Evolutionary conservation across 2,888 invertebrate genomes (phyloP), one percentile per base, ranked within the genome.

Genomic region (Eucriotettix oculatus): DNA sequence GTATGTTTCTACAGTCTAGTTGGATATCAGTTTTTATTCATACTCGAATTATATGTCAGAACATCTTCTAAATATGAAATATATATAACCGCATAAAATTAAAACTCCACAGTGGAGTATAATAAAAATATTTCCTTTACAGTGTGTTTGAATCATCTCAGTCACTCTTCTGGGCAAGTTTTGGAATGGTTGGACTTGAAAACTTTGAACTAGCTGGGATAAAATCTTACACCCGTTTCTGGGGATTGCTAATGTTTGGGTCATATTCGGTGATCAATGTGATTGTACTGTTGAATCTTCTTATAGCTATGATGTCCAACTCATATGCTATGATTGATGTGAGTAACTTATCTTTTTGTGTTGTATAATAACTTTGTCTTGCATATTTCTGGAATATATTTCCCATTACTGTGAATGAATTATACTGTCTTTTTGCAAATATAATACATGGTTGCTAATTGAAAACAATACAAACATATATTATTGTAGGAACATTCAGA

Each of bases 241-340:
- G 95, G 90, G 93, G 93, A 3, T 80, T 95, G 58, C 81, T 95
- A 44, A 96, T 96, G 92, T 96, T 95, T 71, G 96, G 96, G 5
- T 90, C 90, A 0, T 97, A 96, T 76, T 90, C 90, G 65, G 91
- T 90, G 65, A 95, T 96, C 76, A 93, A 94, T 71, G 88, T 96
- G 66, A 92, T 96, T 70, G 95, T 96, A 14, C 77, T 96, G 52
- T 76, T 96, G 67, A 96, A 96, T 73, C 84, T 96, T 62, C 85
- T 96, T 65, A 96, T 96, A 70, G 96, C 96, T 67, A 97, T 96
- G 96, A 95, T 96, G 94, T 93, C 92, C 68, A 96, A 94, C 76
- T 94, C 94, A 1, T 96, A 92, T 71, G 87, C 93, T 56, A 84
- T 87, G 75, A 96, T 96, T 69, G 87, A 85, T 71, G 95, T 94